These are phyloP conservation scores for Lucilia sericata DNA, from an alignment of 1,140 invertebrate genomes.

Conservation along the genomic window DNA sequence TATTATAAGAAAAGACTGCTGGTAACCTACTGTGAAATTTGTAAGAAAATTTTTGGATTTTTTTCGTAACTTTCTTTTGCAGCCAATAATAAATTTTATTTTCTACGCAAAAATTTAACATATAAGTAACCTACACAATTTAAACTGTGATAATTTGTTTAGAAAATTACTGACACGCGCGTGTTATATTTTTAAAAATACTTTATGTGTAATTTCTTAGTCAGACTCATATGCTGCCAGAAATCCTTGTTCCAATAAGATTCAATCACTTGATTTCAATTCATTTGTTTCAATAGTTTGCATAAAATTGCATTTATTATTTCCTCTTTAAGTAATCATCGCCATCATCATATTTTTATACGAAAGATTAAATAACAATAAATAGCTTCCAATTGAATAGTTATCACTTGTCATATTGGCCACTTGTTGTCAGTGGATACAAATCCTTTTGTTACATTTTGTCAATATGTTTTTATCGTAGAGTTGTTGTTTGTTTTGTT, in stretches of 20 bases:
- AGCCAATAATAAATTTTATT: background rate
- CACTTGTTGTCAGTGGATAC: background rate
- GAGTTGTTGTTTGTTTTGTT: background rate
- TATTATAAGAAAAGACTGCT: background rate
- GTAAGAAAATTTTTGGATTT: background rate
- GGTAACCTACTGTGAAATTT: background rate
- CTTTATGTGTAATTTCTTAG: background rate
- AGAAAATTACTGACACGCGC: background rate
- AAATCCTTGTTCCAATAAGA: background rate
- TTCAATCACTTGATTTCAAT: background rate
- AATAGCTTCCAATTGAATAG: constrained; percentile 7
- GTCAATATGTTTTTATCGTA: background rate
- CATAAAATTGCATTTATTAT: constrained; percentile 1
- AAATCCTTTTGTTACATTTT: background rate
- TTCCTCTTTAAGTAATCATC: background rate
- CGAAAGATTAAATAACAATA: background rate
- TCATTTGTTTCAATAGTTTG: background rate
- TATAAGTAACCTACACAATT: background rate
- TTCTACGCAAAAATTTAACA: background rate
- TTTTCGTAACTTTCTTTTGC: background rate
- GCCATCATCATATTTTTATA: background rate
- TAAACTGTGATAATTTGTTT: constrained; percentile 5
- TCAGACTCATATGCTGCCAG: background rate
- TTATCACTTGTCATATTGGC: background rate
- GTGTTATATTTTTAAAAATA: background rate